phyloP scores from a whole-genome alignment of 1,140 invertebrate genomes.

The Zaprionus capensis region DNA sequence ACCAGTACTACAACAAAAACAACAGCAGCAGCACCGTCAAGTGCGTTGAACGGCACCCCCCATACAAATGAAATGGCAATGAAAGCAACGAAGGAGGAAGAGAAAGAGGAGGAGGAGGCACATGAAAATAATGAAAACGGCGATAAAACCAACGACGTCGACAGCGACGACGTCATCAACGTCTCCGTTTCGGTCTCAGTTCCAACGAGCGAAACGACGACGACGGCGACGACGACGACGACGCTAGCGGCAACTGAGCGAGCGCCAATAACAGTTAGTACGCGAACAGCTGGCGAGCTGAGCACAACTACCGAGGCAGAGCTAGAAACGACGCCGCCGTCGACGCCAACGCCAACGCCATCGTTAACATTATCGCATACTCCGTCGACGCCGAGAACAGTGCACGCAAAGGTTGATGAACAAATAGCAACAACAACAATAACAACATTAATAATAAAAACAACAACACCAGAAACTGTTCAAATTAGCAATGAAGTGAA shows the following conservation, averaged over 20 bases:
- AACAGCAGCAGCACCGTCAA: slow-evolving; percentile 29
- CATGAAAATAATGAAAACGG: slow-evolving; percentile 40
- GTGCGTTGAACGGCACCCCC: slow-evolving; percentile 43
- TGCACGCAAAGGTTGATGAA: slow-evolving; percentile 35
- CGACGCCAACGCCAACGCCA: slow-evolving; percentile 30
- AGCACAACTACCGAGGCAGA: slow-evolving; percentile 38
- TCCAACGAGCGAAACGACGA: slow-evolving; percentile 42
- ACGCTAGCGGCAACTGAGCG: slow-evolving; percentile 42
- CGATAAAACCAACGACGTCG: slow-evolving; percentile 45
- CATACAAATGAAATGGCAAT: slow-evolving; percentile 59
- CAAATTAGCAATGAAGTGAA: slow-evolving; percentile 83
- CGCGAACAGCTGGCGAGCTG: slow-evolving; percentile 65
- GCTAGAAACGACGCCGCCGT: slow-evolving; percentile 3
- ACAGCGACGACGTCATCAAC: slow-evolving; percentile 45
- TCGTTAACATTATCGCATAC: slow-evolving; percentile 22
- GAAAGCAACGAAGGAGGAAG: slow-evolving; percentile 35
- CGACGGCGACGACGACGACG: slow-evolving; percentile 15
- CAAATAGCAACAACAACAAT: slow-evolving; percentile 27
- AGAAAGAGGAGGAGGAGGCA: background rate
- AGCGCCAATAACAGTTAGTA: slow-evolving; percentile 64
- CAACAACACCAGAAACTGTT: slow-evolving; percentile 40
- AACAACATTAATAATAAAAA: slow-evolving; percentile 14
- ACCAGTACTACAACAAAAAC: slow-evolving; percentile 10
- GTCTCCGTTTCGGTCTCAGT: slow-evolving; percentile 31
- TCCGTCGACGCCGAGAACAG: slow-evolving; percentile 31